Conservation (phyloP, 2,113 vertebrate species). For the Eira barbara region DNA sequence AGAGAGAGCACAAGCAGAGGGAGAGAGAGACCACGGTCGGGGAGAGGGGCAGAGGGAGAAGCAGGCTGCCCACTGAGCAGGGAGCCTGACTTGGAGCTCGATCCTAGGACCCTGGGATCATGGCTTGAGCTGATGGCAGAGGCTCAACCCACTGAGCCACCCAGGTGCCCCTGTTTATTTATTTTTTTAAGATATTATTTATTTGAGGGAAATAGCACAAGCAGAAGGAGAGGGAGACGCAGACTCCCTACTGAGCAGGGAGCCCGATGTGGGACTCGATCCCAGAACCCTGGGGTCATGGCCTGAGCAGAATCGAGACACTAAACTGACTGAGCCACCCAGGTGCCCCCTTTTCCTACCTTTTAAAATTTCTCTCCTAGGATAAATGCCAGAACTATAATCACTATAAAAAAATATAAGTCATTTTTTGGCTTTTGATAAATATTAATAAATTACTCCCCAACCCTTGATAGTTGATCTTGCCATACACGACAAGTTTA, state of each 20-base stretch:
- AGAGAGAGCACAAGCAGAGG: neutral
- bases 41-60: neutral
- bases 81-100: neutral
- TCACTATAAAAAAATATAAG: neutral
- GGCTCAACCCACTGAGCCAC: neutral
- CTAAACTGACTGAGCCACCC: neutral
- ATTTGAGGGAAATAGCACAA: neutral
- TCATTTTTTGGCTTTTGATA: neutral
- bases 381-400: neutral
- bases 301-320: neutral
- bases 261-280: rapidly evolving
- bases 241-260: neutral
- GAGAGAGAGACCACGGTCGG: neutral
- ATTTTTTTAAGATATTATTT: no score
- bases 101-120: neutral
- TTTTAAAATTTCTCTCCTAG: neutral
- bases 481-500: neutral
- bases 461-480: neutral
- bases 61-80: neutral
- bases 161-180: neutral
- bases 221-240: neutral
- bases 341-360: neutral
- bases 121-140: neutral
- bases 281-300: neutral
- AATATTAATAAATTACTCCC: neutral